Base-by-base conservation (phyloP, 2,888 invertebrate genomes). In the Odontocolon sp. region DNA sequence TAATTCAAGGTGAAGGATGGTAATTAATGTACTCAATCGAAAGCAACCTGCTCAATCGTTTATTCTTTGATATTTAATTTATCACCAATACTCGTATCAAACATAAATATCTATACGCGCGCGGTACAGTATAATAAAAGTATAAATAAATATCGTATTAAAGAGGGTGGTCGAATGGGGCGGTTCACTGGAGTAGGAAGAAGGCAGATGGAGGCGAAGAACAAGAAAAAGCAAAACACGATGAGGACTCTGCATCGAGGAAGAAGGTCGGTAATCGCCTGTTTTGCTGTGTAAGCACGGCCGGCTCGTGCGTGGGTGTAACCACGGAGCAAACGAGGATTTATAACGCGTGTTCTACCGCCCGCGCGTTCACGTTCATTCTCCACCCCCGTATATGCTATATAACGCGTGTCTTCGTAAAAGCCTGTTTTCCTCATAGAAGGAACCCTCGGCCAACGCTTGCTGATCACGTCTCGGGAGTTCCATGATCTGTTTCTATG, bases 331-430 rank as follows among this genome's bases (percentile, higher is more conserved):
- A 77, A 71, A 73, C 77, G 70, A 70, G 73, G 67, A 73, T 71
- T 77, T 79, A 73, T 79, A 77, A 79, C 73, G 73, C 73, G 59
- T 77, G 71, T 79, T 74, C 69, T 74, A 59, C 70, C 73, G 73
- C 74, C 70, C 78, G 50, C 71, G 61, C 66, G 59, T 59, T 64
- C 52, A 26, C 61, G 63, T 56, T 52, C 57, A 14, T 67, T 47
- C 52, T 57, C 57, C 56, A 57, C 16, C 45, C 54, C 38, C 61
- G 28, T 36, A n/a, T 36, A 14, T 38, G 42, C 69, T 28, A 42
- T 33, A n/a, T n/a, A n/a, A 33, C 33, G 63, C 63, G 45, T 45
- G 63, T 47, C 45, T 63, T 63, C 21, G 63, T 47, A 21, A 33
- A 63, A 47, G 31, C 45, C 42, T 45, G 16, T 45, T 61, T 61